These are phyloP conservation scores for Carapus acus DNA, from an alignment of 2,797 vertebrate genomes.

Conservation along the genomic window DNA sequence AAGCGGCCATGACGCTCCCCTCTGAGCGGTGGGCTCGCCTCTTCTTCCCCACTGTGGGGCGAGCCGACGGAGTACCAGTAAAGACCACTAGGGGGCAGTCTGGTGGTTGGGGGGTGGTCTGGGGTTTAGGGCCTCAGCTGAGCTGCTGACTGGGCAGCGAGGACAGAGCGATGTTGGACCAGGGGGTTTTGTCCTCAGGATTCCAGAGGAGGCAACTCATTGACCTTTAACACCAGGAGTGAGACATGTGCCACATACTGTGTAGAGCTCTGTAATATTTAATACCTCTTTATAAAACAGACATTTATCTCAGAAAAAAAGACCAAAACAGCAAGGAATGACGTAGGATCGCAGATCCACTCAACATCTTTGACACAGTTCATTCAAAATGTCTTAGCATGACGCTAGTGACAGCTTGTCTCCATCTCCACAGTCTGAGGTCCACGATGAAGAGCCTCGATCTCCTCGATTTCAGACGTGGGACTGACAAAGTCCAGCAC, in stretches of 20 bases:
- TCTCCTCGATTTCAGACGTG: constrained; percentile 30
- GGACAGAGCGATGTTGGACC: no score
- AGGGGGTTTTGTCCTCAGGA: no score
- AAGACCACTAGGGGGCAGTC: constrained; percentile 44
- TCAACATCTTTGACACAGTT: no score
- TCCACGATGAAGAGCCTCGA: not conserved
- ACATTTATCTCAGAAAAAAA: no score
- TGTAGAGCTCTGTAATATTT: constrained; percentile 49
- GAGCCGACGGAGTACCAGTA: constrained; percentile 9
- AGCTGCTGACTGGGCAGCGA: no score
- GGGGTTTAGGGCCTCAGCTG: no score
- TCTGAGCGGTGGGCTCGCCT: constrained; percentile 37
- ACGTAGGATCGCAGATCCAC: no score
- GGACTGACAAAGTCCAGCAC: not conserved
- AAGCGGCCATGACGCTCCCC: constrained; percentile 29
- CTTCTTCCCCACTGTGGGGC: constrained; percentile 21
- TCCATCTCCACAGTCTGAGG: constrained; percentile 6
- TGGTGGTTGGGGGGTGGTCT: constrained; percentile 40
- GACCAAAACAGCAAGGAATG: no score
- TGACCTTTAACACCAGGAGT: no score
- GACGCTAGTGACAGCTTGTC: constrained; percentile 12
- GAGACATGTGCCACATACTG: constrained; percentile 8
- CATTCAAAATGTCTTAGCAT: no score
- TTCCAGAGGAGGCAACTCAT: no score
- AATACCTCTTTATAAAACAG: constrained; percentile 46